These are phyloP conservation scores for Acanthaster planci DNA, from an alignment of 35 echinoderm and acorn worm species.

Conservation along the genomic window DNA sequence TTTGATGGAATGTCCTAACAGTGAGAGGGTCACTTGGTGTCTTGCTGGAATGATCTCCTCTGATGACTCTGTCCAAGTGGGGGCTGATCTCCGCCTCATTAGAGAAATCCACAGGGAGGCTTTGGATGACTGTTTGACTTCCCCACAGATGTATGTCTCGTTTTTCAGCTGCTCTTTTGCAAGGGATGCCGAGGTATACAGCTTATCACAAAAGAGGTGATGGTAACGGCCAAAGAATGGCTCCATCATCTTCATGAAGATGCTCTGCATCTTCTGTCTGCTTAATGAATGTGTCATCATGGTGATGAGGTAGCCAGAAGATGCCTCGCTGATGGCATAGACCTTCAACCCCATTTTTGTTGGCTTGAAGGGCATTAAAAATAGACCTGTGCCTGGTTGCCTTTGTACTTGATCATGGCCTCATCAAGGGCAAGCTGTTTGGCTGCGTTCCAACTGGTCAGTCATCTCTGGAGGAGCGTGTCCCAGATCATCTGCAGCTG, in stretches of 20 bases:
- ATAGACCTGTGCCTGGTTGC: background rate
- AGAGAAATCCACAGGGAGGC: too few species aligned
- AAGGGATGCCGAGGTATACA: too few species aligned
- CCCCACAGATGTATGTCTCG: too few species aligned
- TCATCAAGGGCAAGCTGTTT: conserved; percentile 8
- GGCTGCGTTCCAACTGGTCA: background rate
- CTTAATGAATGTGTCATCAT: background rate
- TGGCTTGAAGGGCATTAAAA: background rate
- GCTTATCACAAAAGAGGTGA: too few species aligned
- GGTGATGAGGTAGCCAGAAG: background rate
- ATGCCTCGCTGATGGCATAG: background rate
- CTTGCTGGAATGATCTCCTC: too few species aligned
- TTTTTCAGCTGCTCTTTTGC: too few species aligned
- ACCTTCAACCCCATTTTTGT: background rate
- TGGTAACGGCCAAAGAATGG: background rate
- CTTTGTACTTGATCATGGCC: background rate
- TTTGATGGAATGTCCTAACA: too few species aligned
- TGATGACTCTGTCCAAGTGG: too few species aligned
- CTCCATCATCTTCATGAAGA: background rate
- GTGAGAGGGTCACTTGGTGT: too few species aligned
- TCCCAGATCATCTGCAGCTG: conserved; percentile 12
- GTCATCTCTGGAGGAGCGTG: background rate
- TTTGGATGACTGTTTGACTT: too few species aligned
- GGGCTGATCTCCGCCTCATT: too few species aligned
- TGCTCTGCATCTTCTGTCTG: background rate